phyloP scores from a whole-genome alignment of 2,113 vertebrate species.

The Elephas maximus region DNA sequence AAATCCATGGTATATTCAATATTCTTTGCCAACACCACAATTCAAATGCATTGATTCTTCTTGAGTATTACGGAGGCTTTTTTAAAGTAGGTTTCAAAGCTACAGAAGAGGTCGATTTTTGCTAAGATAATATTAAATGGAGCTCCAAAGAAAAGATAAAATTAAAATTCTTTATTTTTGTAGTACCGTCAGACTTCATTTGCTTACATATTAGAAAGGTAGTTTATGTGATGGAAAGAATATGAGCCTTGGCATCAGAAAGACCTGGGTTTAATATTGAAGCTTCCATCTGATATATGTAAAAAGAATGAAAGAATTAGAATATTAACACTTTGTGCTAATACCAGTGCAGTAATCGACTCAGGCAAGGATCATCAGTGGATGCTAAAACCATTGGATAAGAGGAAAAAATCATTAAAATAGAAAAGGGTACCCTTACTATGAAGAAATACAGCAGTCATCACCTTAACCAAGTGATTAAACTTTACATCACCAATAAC shows the following conservation, averaged over 20 bases:
- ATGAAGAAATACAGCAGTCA: neutral
- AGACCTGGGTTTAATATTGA: neutral
- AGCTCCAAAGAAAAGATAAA: neutral
- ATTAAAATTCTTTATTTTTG: neutral
- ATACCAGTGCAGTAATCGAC: neutral
- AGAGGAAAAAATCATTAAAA: neutral
- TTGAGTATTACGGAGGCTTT: neutral
- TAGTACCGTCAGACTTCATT: neutral
- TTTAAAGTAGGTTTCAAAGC: slow-evolving; percentile 8
- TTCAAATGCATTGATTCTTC: neutral
- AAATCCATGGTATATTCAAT: neutral
- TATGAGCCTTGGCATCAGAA: neutral
- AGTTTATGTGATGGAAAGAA: neutral
- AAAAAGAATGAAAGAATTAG: neutral
- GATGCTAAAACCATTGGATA: neutral
- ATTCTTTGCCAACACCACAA: neutral
- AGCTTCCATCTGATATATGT: neutral
- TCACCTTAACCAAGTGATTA: neutral
- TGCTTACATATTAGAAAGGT: neutral
- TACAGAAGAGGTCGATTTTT: neutral
- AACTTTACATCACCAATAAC: neutral
- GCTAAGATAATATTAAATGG: slow-evolving; percentile 2
- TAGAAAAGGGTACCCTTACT: neutral
- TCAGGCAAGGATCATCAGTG: neutral
- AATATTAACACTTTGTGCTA: neutral